Conservation (phyloP, 2,888 invertebrate genomes). For the Biston betularia region DNA sequence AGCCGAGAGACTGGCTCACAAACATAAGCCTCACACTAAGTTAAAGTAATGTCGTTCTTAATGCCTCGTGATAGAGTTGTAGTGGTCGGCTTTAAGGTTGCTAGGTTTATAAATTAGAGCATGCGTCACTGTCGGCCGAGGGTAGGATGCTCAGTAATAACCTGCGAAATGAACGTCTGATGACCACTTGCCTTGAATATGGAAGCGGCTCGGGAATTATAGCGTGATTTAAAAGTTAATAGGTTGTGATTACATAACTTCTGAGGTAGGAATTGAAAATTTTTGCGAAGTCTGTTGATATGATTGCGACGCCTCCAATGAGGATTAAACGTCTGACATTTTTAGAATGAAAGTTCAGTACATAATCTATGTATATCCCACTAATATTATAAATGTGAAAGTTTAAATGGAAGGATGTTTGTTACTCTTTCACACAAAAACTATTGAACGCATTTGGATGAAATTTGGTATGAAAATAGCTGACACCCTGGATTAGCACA, state of each 20-base stretch:
- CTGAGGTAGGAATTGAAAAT: conserved; percentile 17
- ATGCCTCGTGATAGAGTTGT: conserved; percentile 46
- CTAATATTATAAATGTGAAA: no score
- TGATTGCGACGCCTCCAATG: neutral
- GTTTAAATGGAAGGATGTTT: no score
- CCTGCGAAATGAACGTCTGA: conserved; percentile 77
- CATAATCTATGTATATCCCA: no score
- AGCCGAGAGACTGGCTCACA: conserved; percentile 59
- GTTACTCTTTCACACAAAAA: no score
- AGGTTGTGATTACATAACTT: conserved; percentile 52
- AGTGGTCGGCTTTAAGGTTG: conserved; percentile 51
- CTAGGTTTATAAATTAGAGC: conserved; percentile 73
- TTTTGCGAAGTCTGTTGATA: conserved; percentile 1
- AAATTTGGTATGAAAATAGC: no score
- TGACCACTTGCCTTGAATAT: conserved; percentile 66
- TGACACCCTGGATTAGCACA: no score
- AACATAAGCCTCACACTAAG: conserved; percentile 38
- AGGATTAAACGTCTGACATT: no score
- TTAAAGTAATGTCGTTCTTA: conserved; percentile 58
- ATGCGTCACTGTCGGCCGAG: conserved; percentile 76
- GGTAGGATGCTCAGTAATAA: conserved; percentile 70
- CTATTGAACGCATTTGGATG: no score
- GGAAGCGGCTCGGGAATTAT: conserved; percentile 53
- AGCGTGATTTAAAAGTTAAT: conserved; percentile 53
- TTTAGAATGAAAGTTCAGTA: no score